Percentiles rank a stretch among this genome's conserved stretches.
Conservation (phyloP, 2,797 vertebrate species). For the Sebastes miniatus region DNA sequence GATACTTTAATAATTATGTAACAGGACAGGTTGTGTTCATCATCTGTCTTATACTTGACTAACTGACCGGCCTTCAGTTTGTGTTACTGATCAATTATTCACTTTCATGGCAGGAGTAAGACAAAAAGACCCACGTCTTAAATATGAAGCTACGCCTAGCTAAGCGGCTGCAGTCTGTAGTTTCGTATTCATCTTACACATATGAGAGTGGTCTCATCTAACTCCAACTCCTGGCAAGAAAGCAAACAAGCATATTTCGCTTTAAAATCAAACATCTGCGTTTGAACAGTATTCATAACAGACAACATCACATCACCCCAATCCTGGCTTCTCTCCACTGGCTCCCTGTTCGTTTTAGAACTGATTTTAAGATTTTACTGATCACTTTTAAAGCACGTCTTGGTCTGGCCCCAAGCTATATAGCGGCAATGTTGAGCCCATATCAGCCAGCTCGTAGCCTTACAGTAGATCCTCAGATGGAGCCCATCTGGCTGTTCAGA, state of each 20-base stretch:
- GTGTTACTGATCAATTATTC: constrained; percentile 8
- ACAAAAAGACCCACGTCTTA: neutral
- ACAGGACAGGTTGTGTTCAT: neutral
- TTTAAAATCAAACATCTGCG: neutral
- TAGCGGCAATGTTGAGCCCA: neutral
- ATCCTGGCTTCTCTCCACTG: neutral
- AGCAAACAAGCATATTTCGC: neutral
- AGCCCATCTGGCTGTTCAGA: neutral
- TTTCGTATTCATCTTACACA: neutral
- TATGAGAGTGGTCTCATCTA: neutral
- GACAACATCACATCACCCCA: neutral
- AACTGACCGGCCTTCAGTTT: constrained; percentile 4
- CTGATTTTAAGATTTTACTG: neutral
- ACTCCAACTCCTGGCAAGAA: neutral
- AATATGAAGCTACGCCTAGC: neutral
- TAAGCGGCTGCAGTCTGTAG: neutral
- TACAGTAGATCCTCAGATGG: neutral
- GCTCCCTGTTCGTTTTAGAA: neutral
- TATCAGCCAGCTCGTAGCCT: neutral
- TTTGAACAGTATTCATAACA: neutral
- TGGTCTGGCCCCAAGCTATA: neutral
- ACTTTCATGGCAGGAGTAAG: neutral
- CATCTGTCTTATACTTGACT: constrained; percentile 14
- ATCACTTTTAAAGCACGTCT: neutral
- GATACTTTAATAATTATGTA: neutral